Conservation (phyloP, 2,113 vertebrate species). For the Corynorhinus townsendii region DNA sequence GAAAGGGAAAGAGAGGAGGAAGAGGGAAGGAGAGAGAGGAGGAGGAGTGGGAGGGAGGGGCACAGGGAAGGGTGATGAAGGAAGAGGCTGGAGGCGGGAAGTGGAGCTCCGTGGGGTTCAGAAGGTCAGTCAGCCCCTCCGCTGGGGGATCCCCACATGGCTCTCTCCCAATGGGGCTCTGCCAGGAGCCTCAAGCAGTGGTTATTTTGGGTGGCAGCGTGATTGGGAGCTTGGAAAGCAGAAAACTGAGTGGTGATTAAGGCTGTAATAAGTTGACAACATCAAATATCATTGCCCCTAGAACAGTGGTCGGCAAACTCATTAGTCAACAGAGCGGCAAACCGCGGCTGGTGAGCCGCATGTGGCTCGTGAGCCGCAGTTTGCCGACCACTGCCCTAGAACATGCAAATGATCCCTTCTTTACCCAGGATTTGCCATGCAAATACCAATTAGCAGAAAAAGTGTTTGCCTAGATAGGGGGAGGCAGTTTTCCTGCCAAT, state of each 20-base stretch:
- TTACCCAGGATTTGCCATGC: conserved; percentile 68
- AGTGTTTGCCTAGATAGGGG: background rate
- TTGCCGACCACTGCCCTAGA: conserved; percentile 35
- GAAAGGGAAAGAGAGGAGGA: too few relatives aligned
- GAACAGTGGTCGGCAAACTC: conserved; percentile 33
- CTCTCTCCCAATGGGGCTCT: background rate
- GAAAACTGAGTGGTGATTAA: conserved; percentile 76
- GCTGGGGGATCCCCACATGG: background rate
- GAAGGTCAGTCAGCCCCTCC: background rate
- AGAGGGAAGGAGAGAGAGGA: accelerated
- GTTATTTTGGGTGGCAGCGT: conserved; percentile 61
- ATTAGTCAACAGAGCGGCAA: too few relatives aligned
- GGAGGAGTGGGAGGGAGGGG: accelerated
- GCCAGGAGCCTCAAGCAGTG: background rate
- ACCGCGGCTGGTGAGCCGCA: too few relatives aligned
- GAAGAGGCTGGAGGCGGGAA: too few relatives aligned
- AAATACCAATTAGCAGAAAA: conserved; percentile 74
- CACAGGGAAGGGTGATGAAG: too few relatives aligned
- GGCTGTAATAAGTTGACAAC: conserved; percentile 73
- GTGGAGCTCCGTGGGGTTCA: accelerated
- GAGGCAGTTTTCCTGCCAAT: background rate
- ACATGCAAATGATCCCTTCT: conserved; percentile 72
- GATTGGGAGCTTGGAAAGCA: conserved; percentile 56
- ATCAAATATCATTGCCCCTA: conserved; percentile 77
- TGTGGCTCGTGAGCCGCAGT: too few relatives aligned